These are phyloP conservation scores for Drosophila auraria DNA, from an alignment of 1,140 invertebrate species.

Conservation along the genomic window DNA sequence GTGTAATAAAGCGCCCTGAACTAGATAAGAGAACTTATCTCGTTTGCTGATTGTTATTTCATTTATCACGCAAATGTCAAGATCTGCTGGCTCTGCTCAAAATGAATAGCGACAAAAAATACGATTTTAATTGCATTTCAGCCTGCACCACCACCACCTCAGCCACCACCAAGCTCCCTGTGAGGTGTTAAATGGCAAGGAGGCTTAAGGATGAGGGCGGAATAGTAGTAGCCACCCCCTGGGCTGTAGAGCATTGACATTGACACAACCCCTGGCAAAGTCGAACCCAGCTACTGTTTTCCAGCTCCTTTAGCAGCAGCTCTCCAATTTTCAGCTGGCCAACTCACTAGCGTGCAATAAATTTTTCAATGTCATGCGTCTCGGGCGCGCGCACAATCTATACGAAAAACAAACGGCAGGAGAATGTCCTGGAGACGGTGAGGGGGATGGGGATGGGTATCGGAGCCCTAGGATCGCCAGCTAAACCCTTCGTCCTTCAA, in stretches of 20 bases:
- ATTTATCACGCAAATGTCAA: conserved; percentile 78
- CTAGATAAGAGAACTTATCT: conserved; percentile 52
- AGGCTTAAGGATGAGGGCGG: conserved; percentile 2
- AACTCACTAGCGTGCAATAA: conserved; percentile 81
- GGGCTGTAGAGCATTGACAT: conserved; percentile 58
- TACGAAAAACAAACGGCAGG: conserved; percentile 52
- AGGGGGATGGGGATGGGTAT: conserved; percentile 15
- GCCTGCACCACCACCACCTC: conserved; percentile 29
- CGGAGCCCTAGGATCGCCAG: conserved; percentile 23
- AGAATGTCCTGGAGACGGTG: conserved; percentile 17
- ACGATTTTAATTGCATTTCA: conserved; percentile 77
- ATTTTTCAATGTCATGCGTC: conserved; percentile 82
- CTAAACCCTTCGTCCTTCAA: conserved; percentile 34
- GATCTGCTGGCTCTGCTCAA: conserved; percentile 69
- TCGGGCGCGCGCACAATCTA: conserved; percentile 70
- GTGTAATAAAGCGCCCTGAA: conserved; percentile 8
- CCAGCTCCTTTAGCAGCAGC: conserved; percentile 2
- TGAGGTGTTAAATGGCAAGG: conserved; percentile 63
- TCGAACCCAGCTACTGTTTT: background rate
- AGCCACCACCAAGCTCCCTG: background rate
- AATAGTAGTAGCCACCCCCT: conserved; percentile 13
- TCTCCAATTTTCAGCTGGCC: conserved; percentile 54
- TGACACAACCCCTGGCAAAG: conserved; percentile 72
- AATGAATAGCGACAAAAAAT: conserved; percentile 55
- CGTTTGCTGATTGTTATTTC: conserved; percentile 63